Conservation (phyloP, 2,113 vertebrate species). For the Plestiodon gilberti region DNA sequence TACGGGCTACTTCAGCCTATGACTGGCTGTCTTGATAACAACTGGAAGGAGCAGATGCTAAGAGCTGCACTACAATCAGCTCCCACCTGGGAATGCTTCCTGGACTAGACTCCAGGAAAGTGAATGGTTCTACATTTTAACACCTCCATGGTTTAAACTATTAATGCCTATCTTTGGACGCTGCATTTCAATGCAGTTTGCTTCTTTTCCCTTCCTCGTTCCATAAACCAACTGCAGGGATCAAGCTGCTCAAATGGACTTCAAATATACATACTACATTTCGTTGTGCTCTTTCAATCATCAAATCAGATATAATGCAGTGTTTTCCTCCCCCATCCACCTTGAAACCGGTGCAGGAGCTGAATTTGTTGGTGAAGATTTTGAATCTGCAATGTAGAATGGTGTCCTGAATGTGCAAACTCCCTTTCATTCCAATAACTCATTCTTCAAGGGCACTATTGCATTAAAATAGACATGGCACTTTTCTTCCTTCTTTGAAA, state of each 20-base stretch:
- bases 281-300: no score
- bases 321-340: no score
- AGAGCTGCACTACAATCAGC: conserved; percentile 48
- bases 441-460: background rate
- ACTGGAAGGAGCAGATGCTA: conserved; percentile 31
- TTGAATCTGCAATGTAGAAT: no score
- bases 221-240: no score
- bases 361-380: no score
- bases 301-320: no score
- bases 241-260: no score
- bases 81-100: conserved; percentile 58
- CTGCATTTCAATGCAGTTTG: no score
- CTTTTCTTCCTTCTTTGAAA: background rate
- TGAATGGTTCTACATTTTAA: background rate
- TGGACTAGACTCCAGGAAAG: conserved; percentile 1
- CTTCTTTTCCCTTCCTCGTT: no score
- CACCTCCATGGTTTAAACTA: background rate
- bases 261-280: no score
- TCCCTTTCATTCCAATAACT: background rate
- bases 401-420: background rate
- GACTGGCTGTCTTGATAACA: conserved; percentile 31
- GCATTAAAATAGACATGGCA: background rate
- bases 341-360: no score
- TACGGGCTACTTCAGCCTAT: conserved; percentile 52
- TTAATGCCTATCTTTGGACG: background rate